phyloP scores from a whole-genome alignment of 1,140 invertebrate species.

The Antheraea mylitta region DNA sequence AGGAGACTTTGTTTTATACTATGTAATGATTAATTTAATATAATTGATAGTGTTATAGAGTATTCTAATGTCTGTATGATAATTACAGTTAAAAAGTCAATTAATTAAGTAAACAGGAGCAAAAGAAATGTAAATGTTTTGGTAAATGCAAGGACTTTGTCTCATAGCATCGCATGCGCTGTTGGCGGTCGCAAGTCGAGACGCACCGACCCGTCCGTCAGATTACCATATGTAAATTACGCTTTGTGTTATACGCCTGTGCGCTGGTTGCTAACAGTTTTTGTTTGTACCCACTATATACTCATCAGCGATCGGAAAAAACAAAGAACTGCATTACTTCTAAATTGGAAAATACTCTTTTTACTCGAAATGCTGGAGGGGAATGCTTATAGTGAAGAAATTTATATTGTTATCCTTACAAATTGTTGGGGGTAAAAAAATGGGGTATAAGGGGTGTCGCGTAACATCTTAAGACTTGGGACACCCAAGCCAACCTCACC shows the following conservation, averaged over 20 bases:
- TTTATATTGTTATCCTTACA: not conserved
- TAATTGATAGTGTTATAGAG: not conserved
- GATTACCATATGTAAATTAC: slow-evolving; percentile 55
- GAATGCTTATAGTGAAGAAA: not conserved
- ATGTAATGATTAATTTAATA: too few relatives aligned
- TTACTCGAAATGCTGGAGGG: not conserved
- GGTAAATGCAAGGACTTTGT: not conserved
- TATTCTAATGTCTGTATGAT: not conserved
- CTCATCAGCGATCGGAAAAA: slow-evolving; percentile 17
- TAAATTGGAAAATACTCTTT: not conserved
- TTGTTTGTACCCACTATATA: slow-evolving; percentile 33
- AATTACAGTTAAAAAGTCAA: not conserved
- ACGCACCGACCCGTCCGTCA: slow-evolving; percentile 29
- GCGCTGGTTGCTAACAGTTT: slow-evolving; percentile 38
- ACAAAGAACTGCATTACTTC: slow-evolving; percentile 1
- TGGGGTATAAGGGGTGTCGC: too few relatives aligned
- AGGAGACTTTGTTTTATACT: too few relatives aligned
- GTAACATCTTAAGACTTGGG: too few relatives aligned
- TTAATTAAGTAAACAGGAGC: slow-evolving; percentile 1
- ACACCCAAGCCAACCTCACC: too few relatives aligned
- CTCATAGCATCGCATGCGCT: slow-evolving; percentile 19
- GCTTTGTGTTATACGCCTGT: slow-evolving; percentile 30
- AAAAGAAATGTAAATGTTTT: not conserved
- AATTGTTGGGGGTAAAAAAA: not conserved
- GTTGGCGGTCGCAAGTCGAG: slow-evolving; percentile 30